Conservation (phyloP, 2,113 vertebrate genomes). For the Emydura subglobosa region DNA sequence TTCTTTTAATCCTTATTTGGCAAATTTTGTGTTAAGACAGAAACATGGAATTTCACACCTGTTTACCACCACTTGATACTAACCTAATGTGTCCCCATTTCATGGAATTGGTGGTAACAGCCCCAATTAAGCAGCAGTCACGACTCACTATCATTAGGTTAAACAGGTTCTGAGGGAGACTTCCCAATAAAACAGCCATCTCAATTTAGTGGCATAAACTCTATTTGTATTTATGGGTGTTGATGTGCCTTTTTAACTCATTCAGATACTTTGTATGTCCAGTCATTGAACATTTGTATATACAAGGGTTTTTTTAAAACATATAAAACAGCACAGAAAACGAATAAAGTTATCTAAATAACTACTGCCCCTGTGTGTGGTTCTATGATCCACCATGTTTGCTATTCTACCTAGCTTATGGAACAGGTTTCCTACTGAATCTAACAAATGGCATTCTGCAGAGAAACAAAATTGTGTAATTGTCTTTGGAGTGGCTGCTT, state of each 20-base stretch:
- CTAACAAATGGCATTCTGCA: conserved; percentile 15
- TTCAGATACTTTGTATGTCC: conserved; percentile 23
- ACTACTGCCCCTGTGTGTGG: background rate
- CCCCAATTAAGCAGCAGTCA: background rate
- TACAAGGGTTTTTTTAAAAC: background rate
- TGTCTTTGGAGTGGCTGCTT: background rate
- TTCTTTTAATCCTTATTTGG: background rate
- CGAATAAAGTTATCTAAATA: conserved; percentile 6
- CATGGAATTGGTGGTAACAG: background rate
- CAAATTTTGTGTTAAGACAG: background rate
- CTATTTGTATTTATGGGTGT: background rate
- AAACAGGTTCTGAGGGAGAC: background rate
- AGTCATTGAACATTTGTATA: background rate
- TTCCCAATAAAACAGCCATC: background rate
- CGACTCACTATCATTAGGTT: background rate
- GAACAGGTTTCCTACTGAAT: conserved; percentile 25
- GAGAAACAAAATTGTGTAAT: background rate
- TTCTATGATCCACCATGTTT: background rate
- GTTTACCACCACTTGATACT: background rate
- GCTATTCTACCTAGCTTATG: background rate
- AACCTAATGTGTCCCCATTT: background rate
- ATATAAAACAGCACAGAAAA: background rate
- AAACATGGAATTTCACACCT: background rate
- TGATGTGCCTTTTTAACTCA: conserved; percentile 19
- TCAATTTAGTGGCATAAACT: background rate